Evolutionary conservation across 53 echinoderm and acorn worm genomes (phyloP).

Genomic region (Apostichopus leukothele): DNA sequence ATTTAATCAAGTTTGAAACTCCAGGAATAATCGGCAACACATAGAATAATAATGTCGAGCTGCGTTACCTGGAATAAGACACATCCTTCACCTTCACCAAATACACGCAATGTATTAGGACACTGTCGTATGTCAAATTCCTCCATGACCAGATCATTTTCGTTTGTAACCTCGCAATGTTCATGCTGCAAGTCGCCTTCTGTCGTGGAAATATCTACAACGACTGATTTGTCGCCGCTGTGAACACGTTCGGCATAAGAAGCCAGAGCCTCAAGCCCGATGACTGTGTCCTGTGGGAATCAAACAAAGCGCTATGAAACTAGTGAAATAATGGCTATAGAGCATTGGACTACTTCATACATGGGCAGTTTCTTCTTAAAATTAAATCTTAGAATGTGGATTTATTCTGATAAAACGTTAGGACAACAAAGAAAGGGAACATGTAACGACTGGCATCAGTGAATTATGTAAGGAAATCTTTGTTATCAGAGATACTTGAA

Average conservation of each 20-base stretch:
- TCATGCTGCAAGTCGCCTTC: conserved; percentile 2
- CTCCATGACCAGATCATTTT: conserved; percentile 75
- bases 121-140: conserved; percentile 61
- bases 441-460: too few species aligned
- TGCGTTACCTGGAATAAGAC: conserved; percentile 75
- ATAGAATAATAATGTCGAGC: background rate
- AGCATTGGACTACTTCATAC: too few species aligned
- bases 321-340: too few species aligned
- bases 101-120: conserved; percentile 60
- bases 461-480: too few species aligned
- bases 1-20: too few species aligned
- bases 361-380: too few species aligned
- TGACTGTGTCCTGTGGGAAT: conserved; percentile 75
- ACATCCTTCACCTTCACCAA: conserved; percentile 78
- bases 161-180: conserved; percentile 1
- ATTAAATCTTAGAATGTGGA: too few species aligned
- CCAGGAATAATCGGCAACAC: too few species aligned
- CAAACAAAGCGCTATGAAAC: too few species aligned
- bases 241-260: conserved; percentile 64
- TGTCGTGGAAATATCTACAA: background rate
- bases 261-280: conserved; percentile 83
- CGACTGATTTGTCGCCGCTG: conserved; percentile 10
- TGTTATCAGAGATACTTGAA: too few species aligned
- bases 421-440: too few species aligned
- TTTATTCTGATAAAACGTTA: too few species aligned